These are phyloP conservation scores for Maconellicoccus hirsutus DNA, from an alignment of 1,140 invertebrate genomes.

Conservation along the genomic window DNA sequence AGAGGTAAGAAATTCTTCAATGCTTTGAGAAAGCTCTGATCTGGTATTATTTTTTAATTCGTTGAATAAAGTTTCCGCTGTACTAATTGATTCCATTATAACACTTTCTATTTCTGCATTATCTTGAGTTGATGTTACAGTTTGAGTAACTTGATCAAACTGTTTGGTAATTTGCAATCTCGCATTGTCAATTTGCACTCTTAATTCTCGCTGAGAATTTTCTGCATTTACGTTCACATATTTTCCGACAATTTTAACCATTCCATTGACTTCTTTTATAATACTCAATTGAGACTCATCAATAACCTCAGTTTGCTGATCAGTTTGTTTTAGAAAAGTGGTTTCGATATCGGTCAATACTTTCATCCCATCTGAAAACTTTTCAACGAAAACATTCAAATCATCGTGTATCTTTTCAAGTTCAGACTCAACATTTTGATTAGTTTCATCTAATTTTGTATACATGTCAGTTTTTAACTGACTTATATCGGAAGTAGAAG, in stretches of 20 bases:
- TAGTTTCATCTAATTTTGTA: not conserved
- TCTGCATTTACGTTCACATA: not conserved
- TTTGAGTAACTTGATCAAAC: not conserved
- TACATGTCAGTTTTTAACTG: not conserved
- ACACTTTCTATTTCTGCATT: not conserved
- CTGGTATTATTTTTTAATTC: not conserved
- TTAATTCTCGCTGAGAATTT: not conserved
- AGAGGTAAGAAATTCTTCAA: not conserved
- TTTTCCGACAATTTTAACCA: not conserved
- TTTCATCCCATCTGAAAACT: not conserved
- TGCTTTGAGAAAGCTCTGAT: not conserved
- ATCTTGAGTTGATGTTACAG: not conserved
- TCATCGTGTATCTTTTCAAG: not conserved
- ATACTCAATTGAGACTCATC: not conserved
- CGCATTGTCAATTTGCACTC: not conserved
- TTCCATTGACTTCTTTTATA: not conserved
- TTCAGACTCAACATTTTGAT: not conserved
- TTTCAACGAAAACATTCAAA: not conserved
- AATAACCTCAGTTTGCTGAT: not conserved
- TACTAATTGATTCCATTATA: not conserved
- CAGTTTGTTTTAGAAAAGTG: not conserved
- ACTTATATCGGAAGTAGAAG: not conserved
- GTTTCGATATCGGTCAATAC: not conserved
- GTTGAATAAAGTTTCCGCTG: not conserved
- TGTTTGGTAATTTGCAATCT: not conserved